Percentiles rank a stretch among this genome's conserved stretches.
Evolutionary conservation across 2,888 invertebrate species (phyloP).

Genomic region (Epinotia nisella): DNA sequence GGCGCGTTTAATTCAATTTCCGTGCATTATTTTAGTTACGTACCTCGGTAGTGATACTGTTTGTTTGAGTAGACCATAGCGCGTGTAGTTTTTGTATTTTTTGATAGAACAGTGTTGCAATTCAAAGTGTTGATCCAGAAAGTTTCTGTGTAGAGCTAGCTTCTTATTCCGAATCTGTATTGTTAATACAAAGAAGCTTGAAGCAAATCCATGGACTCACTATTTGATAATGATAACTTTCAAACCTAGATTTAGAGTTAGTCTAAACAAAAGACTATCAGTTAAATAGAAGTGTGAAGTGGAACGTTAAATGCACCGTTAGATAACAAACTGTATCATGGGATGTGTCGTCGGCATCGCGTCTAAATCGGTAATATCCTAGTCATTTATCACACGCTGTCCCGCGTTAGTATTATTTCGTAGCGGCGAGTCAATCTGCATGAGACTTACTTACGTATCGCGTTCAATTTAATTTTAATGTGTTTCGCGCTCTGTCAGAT

Average conservation of each 20-base stretch:
- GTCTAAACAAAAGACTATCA: background rate
- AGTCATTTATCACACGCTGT: slow-evolving; percentile 23
- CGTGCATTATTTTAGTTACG: slow-evolving; percentile 30
- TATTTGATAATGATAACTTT: too few relatives aligned
- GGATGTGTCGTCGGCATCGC: slow-evolving; percentile 38
- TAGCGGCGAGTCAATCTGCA: too few relatives aligned
- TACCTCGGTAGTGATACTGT: background rate
- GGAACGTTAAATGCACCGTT: background rate
- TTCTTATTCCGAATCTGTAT: too few relatives aligned
- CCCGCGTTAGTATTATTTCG: too few relatives aligned
- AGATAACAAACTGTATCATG: slow-evolving; percentile 30
- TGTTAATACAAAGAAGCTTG: background rate
- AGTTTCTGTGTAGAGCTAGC: too few relatives aligned
- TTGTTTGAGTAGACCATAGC: background rate
- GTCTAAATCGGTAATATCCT: slow-evolving; percentile 36
- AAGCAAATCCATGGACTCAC: background rate
- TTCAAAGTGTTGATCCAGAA: background rate
- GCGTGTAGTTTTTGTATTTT: too few relatives aligned
- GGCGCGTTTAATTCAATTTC: slow-evolving; percentile 37
- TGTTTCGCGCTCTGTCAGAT: too few relatives aligned
- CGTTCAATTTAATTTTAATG: too few relatives aligned
- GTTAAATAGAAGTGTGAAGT: background rate
- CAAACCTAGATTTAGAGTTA: background rate
- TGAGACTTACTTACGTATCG: too few relatives aligned
- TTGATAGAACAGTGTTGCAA: too few relatives aligned